Evolutionary conservation across 1,140 invertebrate species (phyloP).

Genomic region (Megalopta genalis): DNA sequence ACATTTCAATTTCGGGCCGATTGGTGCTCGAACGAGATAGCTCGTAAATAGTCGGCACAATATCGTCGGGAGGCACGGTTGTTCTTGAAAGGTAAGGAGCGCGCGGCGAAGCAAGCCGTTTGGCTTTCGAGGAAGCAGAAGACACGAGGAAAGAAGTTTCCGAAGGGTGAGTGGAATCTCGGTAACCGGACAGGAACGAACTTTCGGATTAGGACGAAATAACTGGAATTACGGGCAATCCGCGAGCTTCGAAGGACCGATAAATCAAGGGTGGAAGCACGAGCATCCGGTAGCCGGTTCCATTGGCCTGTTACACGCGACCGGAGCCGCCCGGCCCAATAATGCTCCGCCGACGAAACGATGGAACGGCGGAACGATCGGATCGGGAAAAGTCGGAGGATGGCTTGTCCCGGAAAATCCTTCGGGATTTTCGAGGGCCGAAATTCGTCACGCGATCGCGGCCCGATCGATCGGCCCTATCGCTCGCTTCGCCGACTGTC

Average conservation of each 20-base stretch:
- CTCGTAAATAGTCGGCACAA: slow-evolving; percentile 19
- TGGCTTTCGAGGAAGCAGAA: slow-evolving; percentile 10
- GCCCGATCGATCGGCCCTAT: neutral
- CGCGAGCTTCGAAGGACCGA: slow-evolving; percentile 67
- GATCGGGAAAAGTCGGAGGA: slow-evolving; percentile 16
- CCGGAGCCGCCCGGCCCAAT: slow-evolving; percentile 51
- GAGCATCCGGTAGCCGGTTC: slow-evolving; percentile 66
- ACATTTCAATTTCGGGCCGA: slow-evolving; percentile 23
- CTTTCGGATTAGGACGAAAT: slow-evolving; percentile 66
- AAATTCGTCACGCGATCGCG: slow-evolving; percentile 11
- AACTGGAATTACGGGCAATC: slow-evolving; percentile 69
- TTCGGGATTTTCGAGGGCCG: neutral
- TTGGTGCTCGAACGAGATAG: slow-evolving; percentile 20
- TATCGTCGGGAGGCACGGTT: neutral
- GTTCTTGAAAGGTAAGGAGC: no score
- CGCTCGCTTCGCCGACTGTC: neutral
- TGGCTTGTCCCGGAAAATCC: neutral
- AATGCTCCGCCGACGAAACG: slow-evolving; percentile 54
- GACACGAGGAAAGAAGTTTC: slow-evolving; percentile 20
- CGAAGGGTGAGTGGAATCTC: slow-evolving; percentile 14
- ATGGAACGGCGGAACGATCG: slow-evolving; percentile 37
- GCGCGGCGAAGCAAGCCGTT: no score
- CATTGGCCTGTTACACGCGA: slow-evolving; percentile 72
- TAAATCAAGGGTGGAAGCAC: slow-evolving; percentile 71
- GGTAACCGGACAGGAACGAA: slow-evolving; percentile 62